Conservation (phyloP, 2,797 vertebrate species). For the Pipistrellus nathusii region DNA sequence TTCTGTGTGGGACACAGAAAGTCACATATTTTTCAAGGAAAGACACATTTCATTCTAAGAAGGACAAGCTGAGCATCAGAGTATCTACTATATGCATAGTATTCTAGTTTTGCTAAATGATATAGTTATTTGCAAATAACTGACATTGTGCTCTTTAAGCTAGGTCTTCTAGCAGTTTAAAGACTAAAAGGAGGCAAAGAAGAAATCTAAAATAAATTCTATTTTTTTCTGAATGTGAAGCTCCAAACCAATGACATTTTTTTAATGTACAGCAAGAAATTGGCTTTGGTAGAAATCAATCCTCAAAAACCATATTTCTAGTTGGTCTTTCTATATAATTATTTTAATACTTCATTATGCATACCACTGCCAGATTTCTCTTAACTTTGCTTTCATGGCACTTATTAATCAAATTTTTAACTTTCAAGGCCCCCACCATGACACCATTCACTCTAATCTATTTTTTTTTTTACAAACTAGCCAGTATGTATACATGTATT, state of each 20-base stretch:
- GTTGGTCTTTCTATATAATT: background rate
- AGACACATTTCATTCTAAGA: background rate
- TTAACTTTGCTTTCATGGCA: conserved; percentile 15
- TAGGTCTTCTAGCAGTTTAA: background rate
- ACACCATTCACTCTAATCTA: background rate
- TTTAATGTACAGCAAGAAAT: conserved; percentile 22
- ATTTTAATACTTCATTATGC: conserved; percentile 10
- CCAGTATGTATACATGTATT: background rate
- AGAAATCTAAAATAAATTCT: conserved; percentile 34
- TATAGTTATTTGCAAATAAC: background rate
- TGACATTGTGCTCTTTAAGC: conserved; percentile 20
- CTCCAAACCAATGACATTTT: background rate
- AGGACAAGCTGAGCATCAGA: background rate
- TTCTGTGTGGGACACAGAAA: background rate
- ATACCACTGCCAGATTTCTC: background rate
- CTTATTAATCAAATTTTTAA: conserved; percentile 45
- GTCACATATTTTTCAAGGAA: background rate
- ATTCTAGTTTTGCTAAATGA: background rate
- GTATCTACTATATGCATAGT: background rate
- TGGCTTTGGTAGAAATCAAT: background rate
- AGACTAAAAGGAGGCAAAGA: conserved; percentile 18
- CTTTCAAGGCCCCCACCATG: background rate
- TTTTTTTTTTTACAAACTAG: background rate
- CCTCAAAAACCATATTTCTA: background rate
- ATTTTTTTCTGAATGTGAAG: conserved; percentile 4